Base-by-base conservation (phyloP, 1,140 invertebrate species). In the Sesamia nonagrioides region DNA sequence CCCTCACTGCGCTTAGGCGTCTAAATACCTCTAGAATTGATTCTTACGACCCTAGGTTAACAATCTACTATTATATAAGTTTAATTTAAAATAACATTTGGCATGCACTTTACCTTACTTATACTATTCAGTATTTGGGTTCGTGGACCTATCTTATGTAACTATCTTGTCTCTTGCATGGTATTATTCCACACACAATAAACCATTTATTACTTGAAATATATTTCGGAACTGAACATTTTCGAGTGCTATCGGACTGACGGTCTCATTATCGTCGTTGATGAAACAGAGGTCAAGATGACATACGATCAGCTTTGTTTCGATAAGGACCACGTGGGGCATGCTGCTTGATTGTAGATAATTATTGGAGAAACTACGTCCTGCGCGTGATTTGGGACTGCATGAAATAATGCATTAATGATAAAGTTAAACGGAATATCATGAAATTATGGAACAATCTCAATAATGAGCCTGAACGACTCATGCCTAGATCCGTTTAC, bases 241-340 rank as follows among this genome's bases (percentile, higher is more conserved):
- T 27, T 40, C 40, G 5, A 60, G 60, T 63, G 60, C 27, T 68
- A 68, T 68, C 63, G 11, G 11, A 2, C 21, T 27, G 21, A 6
- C 7, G 1, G 63, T 3, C 3, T 13, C 42, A 21, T 68, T 68
- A 68, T 68, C 63, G 9, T 7, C 11, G 63, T 68, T 68, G 63
- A 68, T 68, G 63, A 68, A 68, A 68, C 18, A 68, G 42, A 68
- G 63, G 63, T 68, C 63, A 68, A 35, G 42, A 8, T n/a, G 17
- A 21, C 15, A 42, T 13, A 35, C 9, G 27, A 45, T 68, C 40
- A 21, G 63, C 18, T 6, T 68, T 42, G 37, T 68, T 42, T 18
- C 18, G 63, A 68, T 68, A 68, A 68, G 17, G 40, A 68, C 63
- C 63, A 68, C 40, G 56, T 48, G 35, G 9, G 9, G 21, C 40